Evolutionary conservation across 2,113 vertebrate species (phyloP).

Genomic region (Aspiorhynchus laticeps): DNA sequence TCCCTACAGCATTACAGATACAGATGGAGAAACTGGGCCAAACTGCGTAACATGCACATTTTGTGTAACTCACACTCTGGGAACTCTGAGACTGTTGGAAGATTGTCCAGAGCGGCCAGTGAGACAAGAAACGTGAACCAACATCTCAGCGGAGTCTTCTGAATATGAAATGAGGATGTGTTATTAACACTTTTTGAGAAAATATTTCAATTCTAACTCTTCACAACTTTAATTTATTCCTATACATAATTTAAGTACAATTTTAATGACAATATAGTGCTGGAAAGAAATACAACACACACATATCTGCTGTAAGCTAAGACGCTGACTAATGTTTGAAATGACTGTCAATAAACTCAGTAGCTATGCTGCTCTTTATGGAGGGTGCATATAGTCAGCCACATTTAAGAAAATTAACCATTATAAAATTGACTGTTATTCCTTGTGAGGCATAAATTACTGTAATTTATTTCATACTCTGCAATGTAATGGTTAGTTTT

Average conservation of each 20-base stretch:
- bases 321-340: not conserved
- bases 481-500: no score
- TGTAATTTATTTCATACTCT: no score
- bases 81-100: not conserved
- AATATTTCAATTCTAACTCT: no score
- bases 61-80: not conserved
- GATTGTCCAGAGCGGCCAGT: not conserved
- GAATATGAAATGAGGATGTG: not conserved
- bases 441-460: no score
- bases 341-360: not conserved
- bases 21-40: constrained; percentile 28
- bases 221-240: no score
- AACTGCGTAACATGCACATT: constrained; percentile 4
- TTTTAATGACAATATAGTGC: not conserved
- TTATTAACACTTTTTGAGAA: not conserved
- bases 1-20: constrained; percentile 42
- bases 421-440: no score
- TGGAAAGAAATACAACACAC: not conserved
- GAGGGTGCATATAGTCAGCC: no score
- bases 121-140: not conserved
- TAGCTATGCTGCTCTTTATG: not conserved
- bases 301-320: not conserved
- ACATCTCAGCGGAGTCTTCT: not conserved
- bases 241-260: not conserved
- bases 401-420: no score